A percentile compares a stretch with the other conserved stretches of the same genome.
Conservation (phyloP, 2,113 vertebrate species). For the Otus sunia region DNA sequence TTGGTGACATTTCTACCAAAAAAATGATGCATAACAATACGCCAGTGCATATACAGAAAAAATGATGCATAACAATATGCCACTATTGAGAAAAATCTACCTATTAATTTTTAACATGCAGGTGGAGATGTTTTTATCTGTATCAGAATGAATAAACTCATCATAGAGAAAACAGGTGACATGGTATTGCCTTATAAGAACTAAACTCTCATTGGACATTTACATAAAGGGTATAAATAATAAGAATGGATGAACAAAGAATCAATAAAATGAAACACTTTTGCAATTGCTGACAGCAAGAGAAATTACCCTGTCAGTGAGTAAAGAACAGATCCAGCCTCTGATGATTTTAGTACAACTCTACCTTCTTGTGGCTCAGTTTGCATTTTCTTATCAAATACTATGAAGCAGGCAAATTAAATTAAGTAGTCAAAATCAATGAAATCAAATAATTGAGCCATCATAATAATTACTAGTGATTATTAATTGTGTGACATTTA, state of each 20-base stretch:
- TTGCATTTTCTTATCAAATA: background rate
- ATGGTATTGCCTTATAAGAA: background rate
- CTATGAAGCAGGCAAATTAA: background rate
- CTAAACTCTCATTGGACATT: background rate
- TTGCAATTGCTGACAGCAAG: background rate
- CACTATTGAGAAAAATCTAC: background rate
- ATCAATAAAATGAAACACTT: slow-evolving; percentile 26
- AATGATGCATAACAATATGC: background rate
- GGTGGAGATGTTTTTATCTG: background rate
- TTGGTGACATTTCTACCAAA: background rate
- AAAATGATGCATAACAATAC: background rate
- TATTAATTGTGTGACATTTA: background rate
- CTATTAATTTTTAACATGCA: background rate
- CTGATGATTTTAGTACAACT: background rate
- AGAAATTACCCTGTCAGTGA: background rate
- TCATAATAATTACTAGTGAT: background rate
- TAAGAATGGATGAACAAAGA: background rate
- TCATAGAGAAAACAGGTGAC: background rate
- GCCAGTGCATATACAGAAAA: background rate
- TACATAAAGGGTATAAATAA: background rate
- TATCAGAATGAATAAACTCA: background rate
- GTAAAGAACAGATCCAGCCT: background rate
- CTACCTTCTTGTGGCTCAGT: background rate
- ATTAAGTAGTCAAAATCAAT: background rate
- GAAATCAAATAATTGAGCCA: background rate